Conservation (phyloP, 2,113 vertebrate genomes). For the Scortum barcoo region DNA sequence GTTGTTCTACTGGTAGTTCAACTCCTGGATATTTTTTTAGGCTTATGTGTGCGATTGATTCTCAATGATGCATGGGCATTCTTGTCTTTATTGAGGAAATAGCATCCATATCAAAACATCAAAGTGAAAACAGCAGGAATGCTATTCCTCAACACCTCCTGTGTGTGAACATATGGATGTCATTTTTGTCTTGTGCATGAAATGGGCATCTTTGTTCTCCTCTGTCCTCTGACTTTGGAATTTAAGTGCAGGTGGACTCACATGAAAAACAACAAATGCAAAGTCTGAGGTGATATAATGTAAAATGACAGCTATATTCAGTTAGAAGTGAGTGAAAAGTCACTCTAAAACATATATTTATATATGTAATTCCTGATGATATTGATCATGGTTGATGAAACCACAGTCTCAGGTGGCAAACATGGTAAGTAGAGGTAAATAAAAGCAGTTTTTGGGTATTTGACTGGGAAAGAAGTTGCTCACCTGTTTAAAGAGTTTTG, state of each 20-base stretch:
- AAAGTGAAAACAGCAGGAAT: not conserved
- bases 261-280: not conserved
- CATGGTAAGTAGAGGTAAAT: not conserved
- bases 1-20: not conserved
- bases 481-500: too few species aligned
- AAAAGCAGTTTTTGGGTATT: not conserved
- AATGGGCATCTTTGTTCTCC: not conserved
- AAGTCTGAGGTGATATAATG: not conserved
- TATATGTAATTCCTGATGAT: not conserved
- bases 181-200: not conserved
- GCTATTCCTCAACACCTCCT: not conserved
- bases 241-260: slow-evolving; percentile 2
- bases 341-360: not conserved
- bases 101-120: not conserved
- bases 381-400: not conserved
- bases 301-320: not conserved
- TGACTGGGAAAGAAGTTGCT: too few species aligned
- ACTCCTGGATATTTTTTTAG: not conserved
- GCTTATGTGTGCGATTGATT: not conserved
- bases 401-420: not conserved
- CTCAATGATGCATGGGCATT: slow-evolving; percentile 10
- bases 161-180: not conserved
- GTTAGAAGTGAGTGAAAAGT: not conserved
- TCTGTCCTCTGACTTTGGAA: not conserved
- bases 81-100: slow-evolving; percentile 41